These are phyloP conservation scores for Gouania willdenowi DNA, from an alignment of 2,797 vertebrate genomes.

Conservation along the genomic window DNA sequence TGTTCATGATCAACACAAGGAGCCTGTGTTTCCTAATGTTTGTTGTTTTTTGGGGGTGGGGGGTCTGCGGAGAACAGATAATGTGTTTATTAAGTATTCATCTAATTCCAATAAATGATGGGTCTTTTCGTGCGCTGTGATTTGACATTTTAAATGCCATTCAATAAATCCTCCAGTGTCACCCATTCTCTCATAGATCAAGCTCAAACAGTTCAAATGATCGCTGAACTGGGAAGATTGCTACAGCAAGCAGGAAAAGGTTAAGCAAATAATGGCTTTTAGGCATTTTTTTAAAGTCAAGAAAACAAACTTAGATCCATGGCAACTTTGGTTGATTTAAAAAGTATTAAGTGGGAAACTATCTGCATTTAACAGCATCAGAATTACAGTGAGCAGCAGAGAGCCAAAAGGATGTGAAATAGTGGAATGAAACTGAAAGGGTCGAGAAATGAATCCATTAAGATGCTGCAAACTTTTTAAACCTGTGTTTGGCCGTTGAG, in stretches of 20 bases:
- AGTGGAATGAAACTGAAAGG: too few species aligned
- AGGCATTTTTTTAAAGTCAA: not conserved
- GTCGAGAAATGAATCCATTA: too few species aligned
- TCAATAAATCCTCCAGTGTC: conserved; percentile 53
- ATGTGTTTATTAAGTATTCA: conserved; percentile 69
- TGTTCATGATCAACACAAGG: conserved; percentile 41
- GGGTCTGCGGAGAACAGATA: conserved; percentile 61
- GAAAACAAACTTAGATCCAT: not conserved
- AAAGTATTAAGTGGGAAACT: too few species aligned
- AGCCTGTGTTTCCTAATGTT: conserved; percentile 27
- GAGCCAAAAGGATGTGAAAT: too few species aligned
- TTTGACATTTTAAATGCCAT: conserved; percentile 69
- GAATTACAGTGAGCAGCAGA: too few species aligned
- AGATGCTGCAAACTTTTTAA: too few species aligned
- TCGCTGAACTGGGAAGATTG: too few species aligned
- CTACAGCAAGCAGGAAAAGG: not conserved
- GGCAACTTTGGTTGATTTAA: not conserved
- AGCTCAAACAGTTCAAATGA: conserved; percentile 40
- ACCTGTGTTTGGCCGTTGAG: too few species aligned
- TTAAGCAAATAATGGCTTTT: not conserved
- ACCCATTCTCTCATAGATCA: conserved; percentile 38
- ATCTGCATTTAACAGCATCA: too few species aligned
- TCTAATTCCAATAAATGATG: conserved; percentile 63
- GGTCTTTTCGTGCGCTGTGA: conserved; percentile 36
- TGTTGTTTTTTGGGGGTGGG: too few species aligned